Evolutionary conservation across 35 echinoderm and acorn worm species (phyloP), one percentile per base, ranked within the genome.

Genomic region (Heliocidaris tuberculata): DNA sequence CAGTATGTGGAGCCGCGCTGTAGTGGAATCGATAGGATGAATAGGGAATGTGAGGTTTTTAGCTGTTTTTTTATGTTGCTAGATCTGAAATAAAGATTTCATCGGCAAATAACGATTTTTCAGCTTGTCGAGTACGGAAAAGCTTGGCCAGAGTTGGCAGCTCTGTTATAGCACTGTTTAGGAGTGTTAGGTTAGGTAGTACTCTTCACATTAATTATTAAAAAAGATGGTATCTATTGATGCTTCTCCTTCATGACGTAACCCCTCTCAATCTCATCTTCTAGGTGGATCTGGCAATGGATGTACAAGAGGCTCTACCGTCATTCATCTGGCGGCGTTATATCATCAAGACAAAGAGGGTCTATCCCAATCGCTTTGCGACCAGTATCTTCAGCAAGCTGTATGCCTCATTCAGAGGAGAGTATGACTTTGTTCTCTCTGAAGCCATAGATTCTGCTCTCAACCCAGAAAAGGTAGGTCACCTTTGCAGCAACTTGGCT

Each of bases 271-370:
- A 27, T 78, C 65, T n/a, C 65, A n/a, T 12, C 93, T 85, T 13
- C 3, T 61, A 99, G 98, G 98, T 99, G 31, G 96, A 99, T 85
- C 91, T 99, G 50, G 98, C 98, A 16, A 96, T 99, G 89, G 98
- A 99, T 31, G 97, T 99, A n/a, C 97, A 99, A 85, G 97, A 99
- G 94, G 97, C 97, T 2, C 70, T 99, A 42, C 98, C 98, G 19
- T 92, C 31, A 56, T 96, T 99, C 50, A 96, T 99, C 88, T 97
- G 96, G 97, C 87, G 96, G 30, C 90, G 88, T 16, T 97, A 78
- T 47, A 96, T 97, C 48, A 94, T 96, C 70, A 99, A 97, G 95
- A 97, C 88, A 13, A 93, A 94, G 65, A 95, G 94, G 1, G 93
- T 99, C 2, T 88, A 97, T 87, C 98, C 98, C 30, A 99, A 99